Conservation (phyloP, 2,113 vertebrate genomes). For the Ptilonorhynchus violaceus region DNA sequence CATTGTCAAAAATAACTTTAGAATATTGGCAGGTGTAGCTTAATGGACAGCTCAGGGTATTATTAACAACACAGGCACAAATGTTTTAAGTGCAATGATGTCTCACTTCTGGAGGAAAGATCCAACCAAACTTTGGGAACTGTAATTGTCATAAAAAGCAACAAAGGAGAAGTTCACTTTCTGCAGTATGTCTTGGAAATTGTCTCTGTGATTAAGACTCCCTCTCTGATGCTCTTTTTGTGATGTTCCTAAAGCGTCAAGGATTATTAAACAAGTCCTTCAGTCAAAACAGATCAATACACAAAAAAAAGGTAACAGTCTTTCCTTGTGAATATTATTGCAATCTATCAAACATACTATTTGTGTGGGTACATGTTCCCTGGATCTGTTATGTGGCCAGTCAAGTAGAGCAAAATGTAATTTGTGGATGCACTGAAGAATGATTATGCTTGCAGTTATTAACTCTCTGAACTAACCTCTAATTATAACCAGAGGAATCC, state of each 20-base stretch:
- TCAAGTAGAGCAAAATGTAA: neutral
- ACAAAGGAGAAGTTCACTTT: neutral
- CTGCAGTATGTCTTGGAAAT: neutral
- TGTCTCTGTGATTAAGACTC: neutral
- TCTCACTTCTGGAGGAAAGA: neutral
- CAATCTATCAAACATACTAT: neutral
- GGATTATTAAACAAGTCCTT: neutral
- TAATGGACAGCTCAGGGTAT: neutral
- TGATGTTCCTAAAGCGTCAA: neutral
- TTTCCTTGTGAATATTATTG: neutral
- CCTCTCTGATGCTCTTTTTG: neutral
- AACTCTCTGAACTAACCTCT: neutral
- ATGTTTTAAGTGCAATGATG: neutral
- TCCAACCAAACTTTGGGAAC: neutral
- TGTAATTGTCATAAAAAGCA: neutral
- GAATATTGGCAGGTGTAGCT: neutral
- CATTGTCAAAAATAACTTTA: neutral
- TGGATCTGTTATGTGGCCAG: neutral
- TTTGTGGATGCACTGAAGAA: neutral
- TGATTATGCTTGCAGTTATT: neutral
- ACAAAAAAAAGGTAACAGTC: neutral
- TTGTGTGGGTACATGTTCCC: neutral
- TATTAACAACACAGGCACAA: neutral
- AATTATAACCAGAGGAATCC: neutral
- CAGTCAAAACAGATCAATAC: constrained; percentile 21